Percentiles rank a stretch among this genome's conserved stretches.
phyloP scores from a whole-genome alignment of 37 sponge, comb jelly and placozoan species.

The Hexactinellida sp. region DNA sequence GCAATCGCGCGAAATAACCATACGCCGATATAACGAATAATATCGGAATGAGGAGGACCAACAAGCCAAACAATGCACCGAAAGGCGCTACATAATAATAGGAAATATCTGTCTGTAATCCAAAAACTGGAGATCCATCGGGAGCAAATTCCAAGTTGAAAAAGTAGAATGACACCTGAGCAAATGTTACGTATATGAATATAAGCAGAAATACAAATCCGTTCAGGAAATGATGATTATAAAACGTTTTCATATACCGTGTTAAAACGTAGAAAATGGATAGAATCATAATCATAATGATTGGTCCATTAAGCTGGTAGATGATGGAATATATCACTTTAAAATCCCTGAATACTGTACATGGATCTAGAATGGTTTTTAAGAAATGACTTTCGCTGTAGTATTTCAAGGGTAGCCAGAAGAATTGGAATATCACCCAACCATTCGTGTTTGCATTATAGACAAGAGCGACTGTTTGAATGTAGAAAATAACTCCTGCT shows the following conservation, averaged over 20 bases:
- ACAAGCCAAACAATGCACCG: neutral
- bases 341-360: neutral
- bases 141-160: neutral
- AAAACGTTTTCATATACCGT: neutral
- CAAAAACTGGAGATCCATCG: neutral
- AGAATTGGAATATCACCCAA: constrained; percentile 3
- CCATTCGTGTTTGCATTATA: constrained; percentile 10
- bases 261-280: neutral
- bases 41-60: neutral
- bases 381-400: neutral
- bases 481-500: neutral
- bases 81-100: neutral
- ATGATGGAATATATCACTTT: neutral
- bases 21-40: neutral
- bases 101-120: neutral
- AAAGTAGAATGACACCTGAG: neutral
- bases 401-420: neutral
- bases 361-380: neutral
- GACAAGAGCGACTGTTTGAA: neutral
- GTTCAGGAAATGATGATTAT: neutral
- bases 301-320: neutral
- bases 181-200: neutral
- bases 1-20: neutral
- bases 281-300: neutral
- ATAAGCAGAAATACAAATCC: neutral